A percentile compares a stretch with the other conserved stretches of the same genome.
These are phyloP conservation scores for Rhyacophila evoluta DNA, from an alignment of 2,888 invertebrate species.

Conservation along the genomic window DNA sequence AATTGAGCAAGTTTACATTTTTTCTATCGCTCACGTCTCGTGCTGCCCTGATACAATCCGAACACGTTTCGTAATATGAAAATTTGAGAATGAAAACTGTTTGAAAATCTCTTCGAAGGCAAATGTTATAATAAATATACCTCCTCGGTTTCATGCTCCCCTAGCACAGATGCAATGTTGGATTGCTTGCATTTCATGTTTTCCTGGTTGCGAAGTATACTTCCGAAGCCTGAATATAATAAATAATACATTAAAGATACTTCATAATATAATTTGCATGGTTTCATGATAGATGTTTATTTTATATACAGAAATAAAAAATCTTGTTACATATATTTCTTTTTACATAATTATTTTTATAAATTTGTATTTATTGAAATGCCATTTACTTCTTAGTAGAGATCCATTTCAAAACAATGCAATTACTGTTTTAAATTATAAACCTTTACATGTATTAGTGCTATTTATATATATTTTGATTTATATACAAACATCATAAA, in stretches of 20 bases:
- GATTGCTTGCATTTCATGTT: constrained; percentile 24
- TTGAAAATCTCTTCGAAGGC: neutral
- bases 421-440: too few species aligned
- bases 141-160: neutral
- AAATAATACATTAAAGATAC: too few species aligned
- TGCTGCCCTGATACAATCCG: constrained; percentile 6
- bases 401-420: too few species aligned
- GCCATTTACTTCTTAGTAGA: too few species aligned
- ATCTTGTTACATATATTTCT: too few species aligned
- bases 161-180: neutral
- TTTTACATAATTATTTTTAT: too few species aligned
- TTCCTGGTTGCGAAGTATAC: neutral
- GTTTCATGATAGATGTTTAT: neutral
- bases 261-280: too few species aligned
- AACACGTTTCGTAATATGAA: neutral
- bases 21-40: neutral
- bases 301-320: too few species aligned
- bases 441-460: too few species aligned
- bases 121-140: neutral
- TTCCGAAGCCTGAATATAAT: neutral
- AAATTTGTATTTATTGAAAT: too few species aligned
- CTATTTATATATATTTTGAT: too few species aligned
- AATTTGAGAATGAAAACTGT: constrained; percentile 4
- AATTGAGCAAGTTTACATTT: neutral
- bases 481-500: too few species aligned